Conservation (phyloP, 2,797 vertebrate species). For the Myiotriccus ornatus region DNA sequence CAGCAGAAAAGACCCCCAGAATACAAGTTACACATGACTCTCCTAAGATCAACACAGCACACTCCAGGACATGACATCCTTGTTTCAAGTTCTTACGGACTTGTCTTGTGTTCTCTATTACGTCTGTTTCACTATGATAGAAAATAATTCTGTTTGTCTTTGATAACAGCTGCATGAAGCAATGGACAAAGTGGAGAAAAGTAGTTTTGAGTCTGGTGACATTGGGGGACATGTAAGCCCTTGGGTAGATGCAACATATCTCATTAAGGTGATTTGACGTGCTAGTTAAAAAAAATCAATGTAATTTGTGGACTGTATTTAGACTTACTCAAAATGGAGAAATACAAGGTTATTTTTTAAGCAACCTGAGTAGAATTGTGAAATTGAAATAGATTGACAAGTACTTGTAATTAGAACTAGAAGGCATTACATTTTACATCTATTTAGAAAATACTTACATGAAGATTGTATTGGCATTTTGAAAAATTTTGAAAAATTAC, state of each 20-base stretch:
- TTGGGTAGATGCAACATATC: slow-evolving; percentile 8
- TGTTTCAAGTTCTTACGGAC: neutral
- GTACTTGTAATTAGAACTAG: neutral
- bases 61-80: neutral
- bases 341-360: slow-evolving; percentile 2
- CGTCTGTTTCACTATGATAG: neutral
- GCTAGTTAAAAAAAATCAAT: slow-evolving; percentile 51
- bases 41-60: neutral
- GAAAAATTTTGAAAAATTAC: neutral
- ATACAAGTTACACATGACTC: neutral
- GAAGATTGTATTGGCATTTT: neutral
- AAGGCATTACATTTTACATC: neutral
- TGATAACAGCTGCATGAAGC: slow-evolving; percentile 28
- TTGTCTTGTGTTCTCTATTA: neutral
- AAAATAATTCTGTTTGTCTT: neutral
- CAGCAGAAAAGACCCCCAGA: neutral
- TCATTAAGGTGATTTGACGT: slow-evolving; percentile 65
- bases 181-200: slow-evolving; percentile 10
- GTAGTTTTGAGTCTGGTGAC: slow-evolving; percentile 37
- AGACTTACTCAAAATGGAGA: slow-evolving; percentile 25
- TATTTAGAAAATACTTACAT: neutral
- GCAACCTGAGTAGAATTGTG: neutral
- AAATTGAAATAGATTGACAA: neutral
- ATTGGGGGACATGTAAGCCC: slow-evolving; percentile 3
- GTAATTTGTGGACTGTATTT: slow-evolving; percentile 46